Conservation (phyloP, 2,113 vertebrate species). For the Passerina amoena region DNA sequence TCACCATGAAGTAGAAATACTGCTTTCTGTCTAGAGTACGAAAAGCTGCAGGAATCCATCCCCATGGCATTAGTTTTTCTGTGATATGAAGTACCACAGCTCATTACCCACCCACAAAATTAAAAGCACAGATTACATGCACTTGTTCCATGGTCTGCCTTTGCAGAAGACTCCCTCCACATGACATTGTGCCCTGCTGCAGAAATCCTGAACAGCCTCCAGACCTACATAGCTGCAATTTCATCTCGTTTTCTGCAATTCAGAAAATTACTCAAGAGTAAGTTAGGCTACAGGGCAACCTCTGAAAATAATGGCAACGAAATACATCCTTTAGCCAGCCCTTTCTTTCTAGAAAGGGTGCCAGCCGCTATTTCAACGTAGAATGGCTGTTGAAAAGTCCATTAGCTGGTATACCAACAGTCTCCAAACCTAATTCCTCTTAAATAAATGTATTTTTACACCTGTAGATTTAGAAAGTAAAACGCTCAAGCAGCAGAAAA, state of each 20-base stretch:
- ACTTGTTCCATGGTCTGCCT: neutral
- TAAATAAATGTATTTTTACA: slow-evolving; percentile 31
- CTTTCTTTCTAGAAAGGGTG: neutral
- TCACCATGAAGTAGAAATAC: neutral
- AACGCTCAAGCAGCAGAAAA: slow-evolving; percentile 24
- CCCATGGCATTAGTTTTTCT: accelerated
- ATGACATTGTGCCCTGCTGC: accelerated
- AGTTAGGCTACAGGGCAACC: neutral
- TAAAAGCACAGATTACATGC: neutral
- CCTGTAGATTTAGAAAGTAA: neutral
- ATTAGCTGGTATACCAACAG: neutral
- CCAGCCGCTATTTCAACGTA: neutral
- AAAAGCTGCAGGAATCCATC: neutral
- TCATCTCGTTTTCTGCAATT: neutral
- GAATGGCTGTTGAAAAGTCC: neutral
- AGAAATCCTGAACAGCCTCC: neutral
- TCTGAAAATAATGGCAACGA: neutral
- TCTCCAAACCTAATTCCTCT: neutral
- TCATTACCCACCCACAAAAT: neutral
- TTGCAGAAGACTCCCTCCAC: neutral
- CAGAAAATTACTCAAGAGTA: neutral
- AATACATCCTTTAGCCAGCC: neutral
- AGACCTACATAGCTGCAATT: neutral
- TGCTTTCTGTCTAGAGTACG: neutral
- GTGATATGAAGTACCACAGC: neutral